Percentiles rank a stretch among this genome's conserved stretches.
Evolutionary conservation across 2,797 vertebrate genomes (phyloP).

Genomic region (Holocentrus rufus): DNA sequence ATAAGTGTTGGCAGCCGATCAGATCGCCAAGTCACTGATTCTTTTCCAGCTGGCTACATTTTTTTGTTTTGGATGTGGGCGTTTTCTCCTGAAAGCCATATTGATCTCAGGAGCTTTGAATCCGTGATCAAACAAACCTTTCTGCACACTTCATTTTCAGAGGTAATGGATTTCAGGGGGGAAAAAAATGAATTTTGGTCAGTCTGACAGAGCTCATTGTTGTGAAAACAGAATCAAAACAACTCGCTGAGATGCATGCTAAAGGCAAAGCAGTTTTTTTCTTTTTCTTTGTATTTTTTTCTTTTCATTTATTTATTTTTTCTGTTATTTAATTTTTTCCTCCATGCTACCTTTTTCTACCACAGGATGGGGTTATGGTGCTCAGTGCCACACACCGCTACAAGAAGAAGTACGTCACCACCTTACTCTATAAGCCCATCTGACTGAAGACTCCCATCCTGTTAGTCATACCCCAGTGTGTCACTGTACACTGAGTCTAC

Average conservation of each 20-base stretch:
- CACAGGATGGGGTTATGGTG: slow-evolving; percentile 95
- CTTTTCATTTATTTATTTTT: no score
- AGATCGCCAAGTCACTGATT: neutral
- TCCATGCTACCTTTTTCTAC: slow-evolving; percentile 9
- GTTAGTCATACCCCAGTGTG: slow-evolving; percentile 12
- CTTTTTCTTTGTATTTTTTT: no score
- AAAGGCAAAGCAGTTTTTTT: no score
- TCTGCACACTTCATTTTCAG: no score
- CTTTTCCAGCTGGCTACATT: slow-evolving; percentile 2
- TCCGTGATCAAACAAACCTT: no score
- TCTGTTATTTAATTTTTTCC: neutral
- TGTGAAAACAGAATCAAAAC: no score
- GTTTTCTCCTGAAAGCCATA: no score
- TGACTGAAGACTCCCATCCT: slow-evolving; percentile 70
- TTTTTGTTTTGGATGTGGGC: slow-evolving; percentile 1
- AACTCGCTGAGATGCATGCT: no score
- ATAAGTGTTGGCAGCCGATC: slow-evolving; percentile 1
- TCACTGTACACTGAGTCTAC: slow-evolving; percentile 55
- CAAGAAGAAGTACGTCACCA: slow-evolving; percentile 98
- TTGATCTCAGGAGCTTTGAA: no score
- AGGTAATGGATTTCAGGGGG: no score
- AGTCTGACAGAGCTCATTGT: neutral
- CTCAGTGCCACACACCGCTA: slow-evolving; percentile 95
- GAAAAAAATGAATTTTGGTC: no score
- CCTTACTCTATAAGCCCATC: slow-evolving; percentile 94